phyloP scores from a whole-genome alignment of 2,797 vertebrate genomes.

The Channallabes apus region DNA sequence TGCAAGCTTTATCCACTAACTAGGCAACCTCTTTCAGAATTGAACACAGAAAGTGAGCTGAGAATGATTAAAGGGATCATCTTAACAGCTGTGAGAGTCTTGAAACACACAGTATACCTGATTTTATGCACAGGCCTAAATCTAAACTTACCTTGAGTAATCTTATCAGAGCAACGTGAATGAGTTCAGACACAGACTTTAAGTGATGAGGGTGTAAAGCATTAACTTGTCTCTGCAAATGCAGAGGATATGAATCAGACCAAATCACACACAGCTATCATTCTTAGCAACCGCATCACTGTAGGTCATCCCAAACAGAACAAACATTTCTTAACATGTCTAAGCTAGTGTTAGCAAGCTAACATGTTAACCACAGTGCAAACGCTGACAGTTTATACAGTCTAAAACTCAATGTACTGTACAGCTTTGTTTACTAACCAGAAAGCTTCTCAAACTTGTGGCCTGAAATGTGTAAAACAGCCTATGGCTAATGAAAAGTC shows the following conservation, averaged over 20 bases:
- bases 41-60: neutral
- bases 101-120: neutral
- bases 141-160: conserved; percentile 11
- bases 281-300: neutral
- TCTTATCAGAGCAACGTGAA: neutral
- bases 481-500: neutral
- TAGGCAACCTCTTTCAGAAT: neutral
- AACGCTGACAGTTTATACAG: neutral
- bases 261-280: neutral
- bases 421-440: neutral
- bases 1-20: too few relatives aligned
- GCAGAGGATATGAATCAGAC: conserved; percentile 4
- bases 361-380: neutral
- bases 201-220: neutral
- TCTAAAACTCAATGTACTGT: neutral
- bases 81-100: neutral
- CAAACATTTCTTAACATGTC: neutral
- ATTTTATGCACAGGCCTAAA: conserved; percentile 7
- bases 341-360: neutral
- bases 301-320: neutral
- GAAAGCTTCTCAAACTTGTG: neutral
- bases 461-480: neutral
- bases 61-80: neutral
- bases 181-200: neutral
- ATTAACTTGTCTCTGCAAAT: neutral